Evolutionary conservation across 2,113 vertebrate species (phyloP).

Genomic region (Nicator chloris): DNA sequence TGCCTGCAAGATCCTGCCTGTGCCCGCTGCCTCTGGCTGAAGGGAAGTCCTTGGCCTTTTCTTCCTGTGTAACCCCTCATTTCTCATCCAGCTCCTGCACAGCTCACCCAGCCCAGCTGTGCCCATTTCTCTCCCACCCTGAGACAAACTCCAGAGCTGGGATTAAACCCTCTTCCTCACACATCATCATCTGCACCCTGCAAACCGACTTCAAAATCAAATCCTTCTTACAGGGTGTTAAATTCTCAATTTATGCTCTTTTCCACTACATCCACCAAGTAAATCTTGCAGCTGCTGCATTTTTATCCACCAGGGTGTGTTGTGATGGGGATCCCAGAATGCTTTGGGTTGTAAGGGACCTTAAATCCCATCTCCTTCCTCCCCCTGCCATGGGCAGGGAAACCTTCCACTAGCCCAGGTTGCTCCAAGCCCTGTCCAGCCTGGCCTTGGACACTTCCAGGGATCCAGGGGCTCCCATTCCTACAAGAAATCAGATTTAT

Average conservation of each 20-base stretch:
- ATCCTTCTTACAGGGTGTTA: not conserved
- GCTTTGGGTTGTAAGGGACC: not conserved
- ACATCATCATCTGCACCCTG: not conserved
- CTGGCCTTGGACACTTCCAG: not conserved
- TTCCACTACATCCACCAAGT: not conserved
- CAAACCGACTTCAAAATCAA: not conserved
- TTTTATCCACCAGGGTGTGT: not conserved
- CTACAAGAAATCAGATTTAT: not conserved
- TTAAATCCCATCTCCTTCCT: not conserved
- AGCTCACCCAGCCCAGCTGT: not conserved
- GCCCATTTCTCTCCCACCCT: not conserved
- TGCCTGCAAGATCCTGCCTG: not conserved
- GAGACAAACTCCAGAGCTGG: not conserved
- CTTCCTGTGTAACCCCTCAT: not conserved
- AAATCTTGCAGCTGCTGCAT: not conserved
- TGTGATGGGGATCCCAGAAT: not conserved
- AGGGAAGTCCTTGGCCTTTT: not conserved
- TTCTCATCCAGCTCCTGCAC: not conserved
- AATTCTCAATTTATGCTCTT: not conserved
- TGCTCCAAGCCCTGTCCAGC: accelerated
- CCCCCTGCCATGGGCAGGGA: not conserved
- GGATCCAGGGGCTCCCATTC: not conserved
- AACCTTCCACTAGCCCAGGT: accelerated
- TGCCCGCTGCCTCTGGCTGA: not conserved
- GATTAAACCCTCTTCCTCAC: not conserved